Conservation (phyloP, 2,888 invertebrate species). For the Temnothorax rugatulus region DNA sequence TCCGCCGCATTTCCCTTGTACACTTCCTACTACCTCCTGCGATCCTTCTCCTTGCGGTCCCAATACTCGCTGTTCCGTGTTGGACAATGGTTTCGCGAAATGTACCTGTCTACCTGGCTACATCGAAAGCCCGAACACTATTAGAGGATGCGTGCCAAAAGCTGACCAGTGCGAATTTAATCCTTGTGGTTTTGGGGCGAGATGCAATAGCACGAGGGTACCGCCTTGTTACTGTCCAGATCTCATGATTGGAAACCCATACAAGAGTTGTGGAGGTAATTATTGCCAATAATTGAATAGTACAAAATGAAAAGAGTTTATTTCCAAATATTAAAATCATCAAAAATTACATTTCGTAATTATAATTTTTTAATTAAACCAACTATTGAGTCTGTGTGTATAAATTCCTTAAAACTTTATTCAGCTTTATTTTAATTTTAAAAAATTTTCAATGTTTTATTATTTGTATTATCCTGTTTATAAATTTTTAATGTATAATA, state of each 20-base stretch:
- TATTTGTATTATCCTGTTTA: not conserved
- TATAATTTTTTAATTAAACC: conserved; percentile 7
- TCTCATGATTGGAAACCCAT: conserved; percentile 94
- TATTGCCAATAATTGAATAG: conserved; percentile 36
- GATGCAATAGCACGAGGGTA: conserved; percentile 92
- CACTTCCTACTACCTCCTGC: conserved; percentile 92
- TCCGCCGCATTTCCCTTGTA: conserved; percentile 91
- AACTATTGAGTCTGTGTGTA: not conserved
- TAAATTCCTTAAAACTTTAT: not conserved
- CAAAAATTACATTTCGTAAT: not conserved
- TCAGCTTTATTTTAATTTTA: not conserved
- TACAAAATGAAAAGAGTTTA: not conserved
- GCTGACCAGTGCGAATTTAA: conserved; percentile 94
- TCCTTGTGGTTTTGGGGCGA: conserved; percentile 92
- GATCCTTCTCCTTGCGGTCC: conserved; percentile 95
- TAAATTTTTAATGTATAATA: conserved; percentile 5
- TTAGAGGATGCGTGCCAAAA: conserved; percentile 93
- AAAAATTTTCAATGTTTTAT: not conserved
- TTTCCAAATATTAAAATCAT: not conserved
- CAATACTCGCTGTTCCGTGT: conserved; percentile 93
- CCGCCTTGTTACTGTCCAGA: conserved; percentile 96
- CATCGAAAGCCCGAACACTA: conserved; percentile 95
- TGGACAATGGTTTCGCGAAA: conserved; percentile 93
- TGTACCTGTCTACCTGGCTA: conserved; percentile 95
- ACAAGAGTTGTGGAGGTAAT: conserved; percentile 90